Base-by-base conservation (phyloP, 2,113 vertebrate genomes). In the Phaethon lepturus region DNA sequence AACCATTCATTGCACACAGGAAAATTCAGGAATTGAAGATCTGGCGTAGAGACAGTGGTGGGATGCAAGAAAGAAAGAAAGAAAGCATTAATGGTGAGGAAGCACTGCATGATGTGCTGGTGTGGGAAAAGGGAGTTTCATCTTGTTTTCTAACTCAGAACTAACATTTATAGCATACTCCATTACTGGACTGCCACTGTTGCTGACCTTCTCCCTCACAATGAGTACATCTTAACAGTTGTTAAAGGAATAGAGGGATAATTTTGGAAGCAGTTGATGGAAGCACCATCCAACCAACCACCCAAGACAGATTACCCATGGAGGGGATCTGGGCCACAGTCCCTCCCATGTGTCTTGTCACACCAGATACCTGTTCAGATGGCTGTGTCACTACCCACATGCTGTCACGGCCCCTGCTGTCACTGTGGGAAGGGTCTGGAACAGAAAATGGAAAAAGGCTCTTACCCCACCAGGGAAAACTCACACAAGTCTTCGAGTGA, bases 1-100 rank as follows among this genome's bases (percentile, higher is more conserved):
- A 93, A 77, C 22, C 9, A 20, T 13, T 14, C 0, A 0, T 18
- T 90, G 33, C 42, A 62, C 7, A 3, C 2, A 7, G 16, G 14
- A 60, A 79, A 90, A 72, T 17, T 75, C 22, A 79, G 67, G 31
- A 88, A 64, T 24, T 68, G 47, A 11, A 64, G 23, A 8, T 44
- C 66, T 15, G 13, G 23, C 26, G 11, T 2, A 42, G 14, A 86
- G 49, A 53, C 6, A 5, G 64, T 8, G 24, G 47, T 44, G 71
- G 52, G 58, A 74, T 44, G 15, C 2, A 4, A 63, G 38, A 17
- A 23, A 75, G 50, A 85, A 4, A 63, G 38, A 17, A 23, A 75
- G 50, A 85, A 67, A 80, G 47, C 2, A 0, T 38, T 47, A 74
- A 66, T 0, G 3, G 23, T 35, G 31, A 69, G 55, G n/a, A 80